Evolutionary conservation across 2,888 invertebrate genomes (phyloP).

Genomic region (Drosophila anomelani): DNA sequence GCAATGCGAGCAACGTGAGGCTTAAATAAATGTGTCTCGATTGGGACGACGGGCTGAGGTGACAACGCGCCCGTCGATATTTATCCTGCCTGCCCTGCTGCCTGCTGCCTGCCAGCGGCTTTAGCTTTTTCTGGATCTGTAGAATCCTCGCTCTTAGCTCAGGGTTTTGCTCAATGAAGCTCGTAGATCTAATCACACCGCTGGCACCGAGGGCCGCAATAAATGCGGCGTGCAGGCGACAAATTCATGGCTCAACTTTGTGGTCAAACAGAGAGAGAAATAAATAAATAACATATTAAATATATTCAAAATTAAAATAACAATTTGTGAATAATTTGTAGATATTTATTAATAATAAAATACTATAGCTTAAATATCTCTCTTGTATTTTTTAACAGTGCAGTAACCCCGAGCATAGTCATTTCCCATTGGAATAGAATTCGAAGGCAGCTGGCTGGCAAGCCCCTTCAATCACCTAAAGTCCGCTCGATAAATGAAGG

Average conservation of each 20-base stretch:
- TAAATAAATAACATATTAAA: too few species aligned
- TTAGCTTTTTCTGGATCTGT: constrained; percentile 12
- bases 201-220: constrained; percentile 59
- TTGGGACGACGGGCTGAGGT: constrained; percentile 34
- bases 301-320: background rate
- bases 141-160: constrained; percentile 4
- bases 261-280: constrained; percentile 18
- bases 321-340: too few species aligned
- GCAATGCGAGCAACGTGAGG: constrained; percentile 72
- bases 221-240: constrained; percentile 36
- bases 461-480: constrained; percentile 43
- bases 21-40: constrained; percentile 76
- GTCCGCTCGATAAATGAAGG: constrained; percentile 42
- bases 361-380: too few species aligned
- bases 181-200: constrained; percentile 69
- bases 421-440: constrained; percentile 23
- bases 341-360: too few species aligned
- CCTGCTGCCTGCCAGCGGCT: constrained; percentile 11
- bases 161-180: constrained; percentile 53
- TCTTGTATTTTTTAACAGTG: background rate
- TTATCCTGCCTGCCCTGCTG: constrained; percentile 31
- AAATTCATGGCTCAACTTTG: constrained; percentile 37
- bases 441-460: constrained; percentile 27
- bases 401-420: constrained; percentile 5
- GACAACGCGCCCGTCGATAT: constrained; percentile 29